Percentiles rank a stretch among this genome's conserved stretches.
Evolutionary conservation across 1,140 invertebrate species (phyloP).

Genomic region (Arion vulgaris): DNA sequence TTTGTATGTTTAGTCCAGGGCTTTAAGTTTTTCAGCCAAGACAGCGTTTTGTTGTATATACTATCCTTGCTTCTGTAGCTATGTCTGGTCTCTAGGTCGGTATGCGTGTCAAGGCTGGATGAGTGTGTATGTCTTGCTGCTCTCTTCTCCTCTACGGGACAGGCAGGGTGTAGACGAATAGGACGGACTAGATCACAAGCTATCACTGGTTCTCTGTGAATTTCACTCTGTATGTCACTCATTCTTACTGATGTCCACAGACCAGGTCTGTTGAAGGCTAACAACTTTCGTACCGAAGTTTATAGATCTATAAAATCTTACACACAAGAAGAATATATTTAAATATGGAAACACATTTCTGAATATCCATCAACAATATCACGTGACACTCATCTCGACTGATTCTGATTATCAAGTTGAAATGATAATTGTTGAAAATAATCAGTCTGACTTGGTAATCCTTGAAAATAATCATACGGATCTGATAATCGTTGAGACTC

Average conservation of each 20-base stretch:
- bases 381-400: too few species aligned
- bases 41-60: constrained; percentile 50
- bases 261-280: too few species aligned
- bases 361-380: too few species aligned
- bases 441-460: not conserved
- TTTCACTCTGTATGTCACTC: constrained; percentile 19
- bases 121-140: not conserved
- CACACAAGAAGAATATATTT: too few species aligned
- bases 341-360: too few species aligned
- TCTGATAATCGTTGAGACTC: not conserved
- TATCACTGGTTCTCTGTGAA: not conserved
- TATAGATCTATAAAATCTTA: too few species aligned
- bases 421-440: not conserved
- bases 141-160: not conserved
- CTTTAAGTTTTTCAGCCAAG: constrained; percentile 49
- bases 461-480: not conserved
- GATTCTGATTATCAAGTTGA: not conserved
- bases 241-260: not conserved
- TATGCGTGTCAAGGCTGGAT: not conserved
- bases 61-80: constrained; percentile 40
- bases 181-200: not conserved
- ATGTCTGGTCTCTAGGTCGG: not conserved
- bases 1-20: constrained; percentile 41
- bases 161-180: not conserved
- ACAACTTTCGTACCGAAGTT: too few species aligned